Evolutionary conservation across 2,888 invertebrate genomes (phyloP).

Genomic region (Tenthredo livida): DNA sequence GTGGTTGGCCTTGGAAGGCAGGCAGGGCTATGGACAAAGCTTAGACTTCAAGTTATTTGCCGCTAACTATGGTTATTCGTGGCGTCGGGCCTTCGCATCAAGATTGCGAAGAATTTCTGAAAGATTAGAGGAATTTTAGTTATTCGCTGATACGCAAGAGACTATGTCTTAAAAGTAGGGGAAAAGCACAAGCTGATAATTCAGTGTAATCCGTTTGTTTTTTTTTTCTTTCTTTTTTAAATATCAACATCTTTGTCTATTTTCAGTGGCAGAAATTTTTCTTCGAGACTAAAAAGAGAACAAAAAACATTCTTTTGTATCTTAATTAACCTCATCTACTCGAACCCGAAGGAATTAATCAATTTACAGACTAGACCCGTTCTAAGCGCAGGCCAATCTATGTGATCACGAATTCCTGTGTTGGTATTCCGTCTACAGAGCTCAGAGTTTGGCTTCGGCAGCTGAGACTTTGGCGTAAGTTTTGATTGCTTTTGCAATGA

Average conservation of each 20-base stretch:
- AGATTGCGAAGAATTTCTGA: conserved; percentile 37
- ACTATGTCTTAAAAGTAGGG: not conserved
- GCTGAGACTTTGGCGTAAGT: conserved; percentile 70
- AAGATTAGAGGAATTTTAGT: conserved; percentile 48
- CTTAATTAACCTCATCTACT: conserved; percentile 26
- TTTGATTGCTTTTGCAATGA: conserved; percentile 77
- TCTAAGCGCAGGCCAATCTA: conserved; percentile 11
- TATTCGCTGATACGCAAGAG: not conserved
- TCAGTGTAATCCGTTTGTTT: not conserved
- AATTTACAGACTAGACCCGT: conserved; percentile 25
- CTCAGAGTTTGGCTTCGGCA: conserved; percentile 72
- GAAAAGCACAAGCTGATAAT: not conserved
- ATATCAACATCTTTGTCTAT: not conserved
- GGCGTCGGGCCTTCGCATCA: conserved; percentile 24
- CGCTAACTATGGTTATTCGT: conserved; percentile 35
- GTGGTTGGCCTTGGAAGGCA: conserved; percentile 38
- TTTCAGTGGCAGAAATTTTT: not conserved
- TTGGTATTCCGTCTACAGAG: conserved; percentile 71
- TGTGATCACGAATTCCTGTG: conserved; percentile 55
- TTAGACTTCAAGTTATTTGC: conserved; percentile 45
- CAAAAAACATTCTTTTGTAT: conserved; percentile 6
- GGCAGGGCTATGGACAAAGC: conserved; percentile 39
- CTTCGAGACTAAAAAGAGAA: not conserved
- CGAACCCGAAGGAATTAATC: conserved; percentile 34
- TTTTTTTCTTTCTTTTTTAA: not conserved